Base-by-base conservation (phyloP, 2,113 vertebrate species). In the Gymnogyps californianus region DNA sequence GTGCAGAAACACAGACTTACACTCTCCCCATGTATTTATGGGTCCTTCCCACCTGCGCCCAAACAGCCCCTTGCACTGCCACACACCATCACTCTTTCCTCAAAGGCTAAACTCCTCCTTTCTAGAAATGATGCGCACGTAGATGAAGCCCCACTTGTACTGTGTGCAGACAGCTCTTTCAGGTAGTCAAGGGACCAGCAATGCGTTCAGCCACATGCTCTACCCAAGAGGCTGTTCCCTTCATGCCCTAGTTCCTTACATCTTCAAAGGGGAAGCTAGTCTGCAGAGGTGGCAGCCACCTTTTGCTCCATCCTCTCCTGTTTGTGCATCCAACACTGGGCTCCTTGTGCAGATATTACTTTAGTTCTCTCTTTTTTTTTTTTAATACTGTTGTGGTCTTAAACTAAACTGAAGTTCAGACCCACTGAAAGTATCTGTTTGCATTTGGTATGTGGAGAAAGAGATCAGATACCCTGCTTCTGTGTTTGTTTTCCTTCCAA, bases 401-500 rank as follows among this genome's bases (percentile, higher is more conserved):
- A 82, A 89, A 89, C 77, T 66, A 88, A 93, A 72, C 57, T 42
- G 61, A 71, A 90, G 77, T 70, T 94, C 52, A 87, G 42, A 76
- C 65, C 21, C 76, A 82, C 31, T 81, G 77, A 47, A 93, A 88
- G 18, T 76, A 84, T 93, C 69, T 90, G 65, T 74, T 95, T 96
- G 88, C 72, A 32, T 94, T 78, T 90, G 66, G n/a, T 77, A 49
- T 52, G 44, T 42, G 42, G 57, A 91, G 42, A 84, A 84, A 92
- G 64, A 78, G 69, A 94, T 65, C 76, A 90, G 62, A 83, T 36
- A 83, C 51, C 29, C 96, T 87, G 42, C 29, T 90, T 72, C 55
- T 59, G 29, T 42, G 67, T 89, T 89, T 92, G 52, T 96, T 95
- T 97, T 96, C 83, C 94, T 64, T 90, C 82, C 72, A 85, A 81